These are phyloP conservation scores for Lamellibrachia luymesi DNA, from an alignment of 1,140 invertebrate genomes.

Conservation along the genomic window DNA sequence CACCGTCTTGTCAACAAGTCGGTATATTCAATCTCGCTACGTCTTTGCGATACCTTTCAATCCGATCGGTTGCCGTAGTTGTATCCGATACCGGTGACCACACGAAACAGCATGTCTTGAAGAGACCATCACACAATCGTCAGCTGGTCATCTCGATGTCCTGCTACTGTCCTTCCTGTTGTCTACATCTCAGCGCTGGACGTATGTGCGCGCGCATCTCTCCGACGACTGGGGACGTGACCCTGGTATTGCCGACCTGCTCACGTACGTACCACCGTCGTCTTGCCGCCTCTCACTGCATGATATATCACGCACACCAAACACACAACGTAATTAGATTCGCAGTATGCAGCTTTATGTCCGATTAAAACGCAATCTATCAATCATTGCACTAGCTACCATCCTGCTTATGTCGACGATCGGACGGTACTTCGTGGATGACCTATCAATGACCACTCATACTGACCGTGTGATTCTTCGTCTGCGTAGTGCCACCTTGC, in stretches of 20 bases:
- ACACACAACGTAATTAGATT: background rate
- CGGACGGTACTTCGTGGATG: background rate
- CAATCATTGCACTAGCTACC: background rate
- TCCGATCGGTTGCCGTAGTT: background rate
- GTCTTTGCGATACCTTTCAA: too few species aligned
- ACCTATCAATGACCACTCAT: background rate
- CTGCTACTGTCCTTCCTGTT: background rate
- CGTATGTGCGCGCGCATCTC: background rate
- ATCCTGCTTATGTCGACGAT: background rate
- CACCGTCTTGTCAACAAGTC: background rate
- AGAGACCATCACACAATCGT: background rate
- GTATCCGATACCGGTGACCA: background rate
- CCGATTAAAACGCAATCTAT: background rate
- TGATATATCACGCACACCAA: background rate
- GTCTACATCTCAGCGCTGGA: background rate
- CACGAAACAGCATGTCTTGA: background rate
- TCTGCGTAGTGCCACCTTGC: background rate
- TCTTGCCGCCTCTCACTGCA: background rate
- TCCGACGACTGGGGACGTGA: background rate
- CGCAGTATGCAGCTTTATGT: background rate
- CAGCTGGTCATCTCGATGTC: background rate
- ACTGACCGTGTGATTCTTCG: background rate
- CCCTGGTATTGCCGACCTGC: background rate
- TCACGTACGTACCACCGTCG: background rate
- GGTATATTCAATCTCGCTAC: background rate